Evolutionary conservation across 2,113 vertebrate genomes (phyloP), one percentile per base, ranked within the genome.

Genomic region (Eidolon helvum): DNA sequence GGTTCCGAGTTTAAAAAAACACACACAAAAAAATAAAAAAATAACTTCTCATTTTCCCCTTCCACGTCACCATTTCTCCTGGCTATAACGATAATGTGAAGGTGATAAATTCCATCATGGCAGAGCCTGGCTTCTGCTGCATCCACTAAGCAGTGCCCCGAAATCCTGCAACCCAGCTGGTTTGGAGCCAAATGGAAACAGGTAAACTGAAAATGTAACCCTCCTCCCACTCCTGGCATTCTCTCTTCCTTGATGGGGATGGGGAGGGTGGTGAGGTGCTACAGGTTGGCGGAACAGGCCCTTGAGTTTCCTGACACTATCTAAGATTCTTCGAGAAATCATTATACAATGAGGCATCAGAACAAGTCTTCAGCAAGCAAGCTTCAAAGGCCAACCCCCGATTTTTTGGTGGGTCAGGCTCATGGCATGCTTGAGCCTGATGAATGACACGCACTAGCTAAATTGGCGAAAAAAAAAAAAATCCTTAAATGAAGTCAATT

Each of bases 371-470:
- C 18, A 22, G 16, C 53, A 33, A 57, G 57, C 9, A 11, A n/a
- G 82, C 86, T 30, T 65, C 35, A 5, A 75, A 75, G 43, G 43
- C 19, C 45, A 57, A 84, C 9, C 28, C 26, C 7, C 0, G 2
- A 26, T n/a, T 7, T 77, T 48, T 12, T 0, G 0, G 57, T 10
- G 5, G 65, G 48, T 48, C n/a, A 72, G 7, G 21, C n/a, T n/a
- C 5, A 3, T 0, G 1, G 12, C 4, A 26, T 0, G 2, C 30
- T 8, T 8, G 22, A n/a, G 2, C 21, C 1, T 2, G 1, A 48
- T 50, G 63, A 86, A 43, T 2, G 40, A 30, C 5, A 22, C 0
- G 14, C 2, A 6, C 43, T 48, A 68, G 30, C 30, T 22, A 45
- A 22, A 22, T 4, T 7, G 45, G 53, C 22, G 15, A 43, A 55